Percentiles rank a stretch among this genome's conserved stretches.
Evolutionary conservation across 2,113 vertebrate genomes (phyloP).

Genomic region (Nesogale talazaci): DNA sequence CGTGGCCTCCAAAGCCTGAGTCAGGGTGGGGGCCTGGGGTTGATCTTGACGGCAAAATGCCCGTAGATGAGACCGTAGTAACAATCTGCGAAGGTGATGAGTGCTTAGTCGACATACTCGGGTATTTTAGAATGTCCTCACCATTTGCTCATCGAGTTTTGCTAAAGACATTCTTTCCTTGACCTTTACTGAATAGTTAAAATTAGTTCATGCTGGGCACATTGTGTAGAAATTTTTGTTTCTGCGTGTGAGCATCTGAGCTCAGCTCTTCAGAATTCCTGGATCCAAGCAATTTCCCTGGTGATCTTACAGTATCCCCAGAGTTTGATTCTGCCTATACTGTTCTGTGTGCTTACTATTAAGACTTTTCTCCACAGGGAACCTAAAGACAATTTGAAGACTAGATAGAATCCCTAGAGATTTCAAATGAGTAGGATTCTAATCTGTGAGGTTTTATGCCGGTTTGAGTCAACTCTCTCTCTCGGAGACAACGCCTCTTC

Average conservation of each 20-base stretch:
- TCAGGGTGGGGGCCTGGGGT: background rate
- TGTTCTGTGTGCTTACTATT: no score
- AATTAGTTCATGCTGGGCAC: background rate
- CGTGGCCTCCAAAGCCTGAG: background rate
- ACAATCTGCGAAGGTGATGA: background rate
- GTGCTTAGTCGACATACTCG: background rate
- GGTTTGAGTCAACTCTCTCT: background rate
- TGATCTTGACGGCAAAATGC: background rate
- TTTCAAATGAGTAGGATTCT: slow-evolving; percentile 10
- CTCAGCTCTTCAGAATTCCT: no score
- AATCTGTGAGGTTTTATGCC: background rate
- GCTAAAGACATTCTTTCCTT: background rate
- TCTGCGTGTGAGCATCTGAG: background rate
- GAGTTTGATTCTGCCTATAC: no score
- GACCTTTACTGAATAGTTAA: slow-evolving; percentile 3
- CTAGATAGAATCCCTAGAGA: slow-evolving; percentile 3
- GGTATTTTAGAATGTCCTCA: no score
- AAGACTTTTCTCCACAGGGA: background rate
- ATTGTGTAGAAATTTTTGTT: background rate
- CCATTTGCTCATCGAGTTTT: slow-evolving; percentile 13
- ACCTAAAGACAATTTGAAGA: slow-evolving; percentile 26
- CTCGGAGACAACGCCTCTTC: background rate
- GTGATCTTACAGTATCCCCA: no score
- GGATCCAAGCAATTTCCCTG: no score
- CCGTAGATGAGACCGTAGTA: background rate